Base-by-base conservation (phyloP, 2,888 invertebrate genomes). In the Brenthis ino region DNA sequence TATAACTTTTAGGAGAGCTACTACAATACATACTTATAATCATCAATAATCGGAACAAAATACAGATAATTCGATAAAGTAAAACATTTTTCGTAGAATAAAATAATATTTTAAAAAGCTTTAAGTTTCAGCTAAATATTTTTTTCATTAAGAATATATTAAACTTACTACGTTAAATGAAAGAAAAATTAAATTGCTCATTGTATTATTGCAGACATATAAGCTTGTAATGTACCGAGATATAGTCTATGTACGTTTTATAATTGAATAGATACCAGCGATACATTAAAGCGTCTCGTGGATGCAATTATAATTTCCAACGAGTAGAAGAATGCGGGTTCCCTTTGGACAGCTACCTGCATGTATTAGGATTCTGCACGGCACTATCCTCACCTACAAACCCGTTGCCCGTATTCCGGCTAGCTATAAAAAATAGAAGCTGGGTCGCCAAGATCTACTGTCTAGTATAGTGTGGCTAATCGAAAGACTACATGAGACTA, bases 391-490 rank as follows among this genome's bases (percentile, higher is more conserved):
- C 90, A 93, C 93, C 93, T 91, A 93, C 87, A 93, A 88, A 93
- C 93, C 93, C 83, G 88, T 89, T 93, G 92, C 92, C 92, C 93
- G 92, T 92, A 92, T 93, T 93, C 87, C 84, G 60, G 60, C 50
- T 75, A 81, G 80, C 78, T 77, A 85, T 89, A 91, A 92, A 92
- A 92, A 93, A 89, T 88, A 88, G 86, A 88, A 75, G 85, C 84
- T 85, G 84, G 81, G 82, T 87, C 86, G 87, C 89, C 88, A 86
- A 89, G 85, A 88, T 20, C 13, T 16, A 16, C 43, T 53, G 16
- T 87, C 90, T 90, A 90, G 86, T 84, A 66, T 43, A 68, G 50
- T 50, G 28, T 50, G 70, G 67, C 72, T 74, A 78, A 70, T 55
- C 74, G 82, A 83, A 78, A 70, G 54, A 12, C 68, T 85, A 69